Conservation (phyloP, 1,140 invertebrate genomes). For the Drosophila navojoa region DNA sequence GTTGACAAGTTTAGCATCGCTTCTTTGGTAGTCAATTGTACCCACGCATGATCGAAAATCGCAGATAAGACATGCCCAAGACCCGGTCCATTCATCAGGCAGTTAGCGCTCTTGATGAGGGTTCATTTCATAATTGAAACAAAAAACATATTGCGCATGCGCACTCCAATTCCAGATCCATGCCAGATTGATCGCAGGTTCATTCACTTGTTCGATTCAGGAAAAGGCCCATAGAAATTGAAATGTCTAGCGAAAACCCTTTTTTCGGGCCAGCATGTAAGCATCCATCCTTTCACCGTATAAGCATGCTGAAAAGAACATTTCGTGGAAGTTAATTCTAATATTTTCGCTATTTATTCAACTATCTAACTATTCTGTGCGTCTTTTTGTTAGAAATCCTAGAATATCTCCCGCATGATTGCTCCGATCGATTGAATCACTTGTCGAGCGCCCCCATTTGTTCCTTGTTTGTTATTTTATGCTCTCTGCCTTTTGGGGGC, state of each 20-base stretch:
- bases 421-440: constrained; percentile 19
- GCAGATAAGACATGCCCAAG: constrained; percentile 57
- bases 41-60: constrained; percentile 42
- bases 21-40: constrained; percentile 63
- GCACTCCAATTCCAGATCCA: constrained; percentile 7
- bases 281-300: constrained; percentile 25
- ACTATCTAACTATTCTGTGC: constrained; percentile 18
- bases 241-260: constrained; percentile 51
- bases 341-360: constrained; percentile 65
- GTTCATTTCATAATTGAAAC: constrained; percentile 51
- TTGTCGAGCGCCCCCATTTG: constrained; percentile 44
- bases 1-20: constrained; percentile 52
- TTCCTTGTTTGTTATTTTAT: not conserved
- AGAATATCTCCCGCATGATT: constrained; percentile 65
- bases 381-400: constrained; percentile 39
- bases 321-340: constrained; percentile 75
- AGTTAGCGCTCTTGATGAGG: constrained; percentile 69
- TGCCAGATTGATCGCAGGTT: constrained; percentile 62
- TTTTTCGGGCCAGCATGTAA: constrained; percentile 37
- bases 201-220: constrained; percentile 35
- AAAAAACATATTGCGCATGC: constrained; percentile 69
- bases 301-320: constrained; percentile 39
- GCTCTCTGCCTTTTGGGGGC: constrained; percentile 7
- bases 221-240: constrained; percentile 6
- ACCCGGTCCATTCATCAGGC: constrained; percentile 44